Percentiles rank a stretch among this genome's conserved stretches.
phyloP scores from a whole-genome alignment of 2,797 vertebrate species.

The Echiichthys vipera region DNA sequence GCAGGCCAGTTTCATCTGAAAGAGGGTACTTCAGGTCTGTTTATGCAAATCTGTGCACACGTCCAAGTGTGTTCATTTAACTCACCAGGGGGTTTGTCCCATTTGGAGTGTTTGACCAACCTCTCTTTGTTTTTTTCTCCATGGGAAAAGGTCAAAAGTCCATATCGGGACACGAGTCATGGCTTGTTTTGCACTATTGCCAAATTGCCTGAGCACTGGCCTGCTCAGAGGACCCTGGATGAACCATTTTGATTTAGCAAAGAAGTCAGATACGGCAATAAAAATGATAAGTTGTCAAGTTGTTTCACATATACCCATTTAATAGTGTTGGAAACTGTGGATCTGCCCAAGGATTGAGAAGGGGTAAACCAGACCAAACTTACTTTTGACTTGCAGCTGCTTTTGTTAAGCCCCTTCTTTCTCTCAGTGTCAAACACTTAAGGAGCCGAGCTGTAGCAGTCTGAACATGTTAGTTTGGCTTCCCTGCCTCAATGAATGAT shows the following conservation, averaged over 20 bases:
- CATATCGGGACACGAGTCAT: constrained; percentile 57
- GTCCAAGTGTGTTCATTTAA: constrained; percentile 51
- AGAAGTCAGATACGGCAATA: neutral
- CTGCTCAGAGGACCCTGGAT: constrained; percentile 21
- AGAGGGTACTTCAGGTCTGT: constrained; percentile 61
- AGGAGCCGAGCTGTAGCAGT: constrained; percentile 1
- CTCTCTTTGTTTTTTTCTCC: constrained; percentile 60
- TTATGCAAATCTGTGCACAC: constrained; percentile 37
- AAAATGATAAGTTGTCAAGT: neutral
- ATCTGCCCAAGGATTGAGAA: neutral
- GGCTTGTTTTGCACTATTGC: constrained; percentile 60
- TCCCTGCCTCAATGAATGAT: constrained; percentile 20
- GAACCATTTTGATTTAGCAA: neutral
- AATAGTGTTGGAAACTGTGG: neutral
- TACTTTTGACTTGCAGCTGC: neutral
- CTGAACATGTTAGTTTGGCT: constrained; percentile 21
- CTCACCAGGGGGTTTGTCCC: constrained; percentile 63
- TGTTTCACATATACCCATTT: no score
- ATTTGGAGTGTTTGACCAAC: constrained; percentile 64
- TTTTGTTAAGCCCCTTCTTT: neutral
- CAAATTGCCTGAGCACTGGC: constrained; percentile 36
- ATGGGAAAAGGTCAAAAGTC: constrained; percentile 59
- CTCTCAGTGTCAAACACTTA: neutral
- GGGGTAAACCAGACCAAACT: neutral
- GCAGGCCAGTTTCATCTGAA: constrained; percentile 26